Evolutionary conservation across 2,113 vertebrate genomes (phyloP), one percentile per base, ranked within the genome.

Genomic region (Lepisosteus osseus): DNA sequence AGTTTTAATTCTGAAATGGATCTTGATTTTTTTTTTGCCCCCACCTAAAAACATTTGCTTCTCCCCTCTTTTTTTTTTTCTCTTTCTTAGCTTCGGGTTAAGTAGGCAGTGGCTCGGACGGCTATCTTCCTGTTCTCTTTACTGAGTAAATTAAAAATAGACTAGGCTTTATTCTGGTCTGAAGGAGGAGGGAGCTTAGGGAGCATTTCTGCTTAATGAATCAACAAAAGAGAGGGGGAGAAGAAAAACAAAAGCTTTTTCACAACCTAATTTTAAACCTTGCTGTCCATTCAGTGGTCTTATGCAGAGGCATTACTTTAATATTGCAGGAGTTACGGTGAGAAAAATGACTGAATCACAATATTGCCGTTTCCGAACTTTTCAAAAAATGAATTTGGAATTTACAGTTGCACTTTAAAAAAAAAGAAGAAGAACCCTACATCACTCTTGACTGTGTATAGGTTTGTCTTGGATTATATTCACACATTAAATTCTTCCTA

Each of bases 171-270:
- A 51, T 75, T 44, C 62, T 64, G 45, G 68, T 54, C 47, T 68
- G 75, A 15, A 71, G 61, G 68, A 66, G 65, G 41, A 57, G 15
- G 70, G 29, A 54, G 29, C 11, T 61, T 17, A 44, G 29, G 67
- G 14, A 70, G 59, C 69, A 74, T 65, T 56, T 72, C 69, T 55
- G 68, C 54, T 71, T 82, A 83, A 82, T 83, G 79, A 84, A 81
- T 82, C 74, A 77, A 83, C 82, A 86, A 79, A 82, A 78, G 76
- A 69, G 54, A 51, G 45, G 63, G 62, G 65, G 54, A 72, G 65
- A 56, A 64, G 65, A 69, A 80, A 85, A 84, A 81, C 80, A 83
- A 84, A 86, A 81, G 79, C 70, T 76, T 70, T 55, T 67, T 65
- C 72, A 72, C 76, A 74, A 72, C 61, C 72, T 68, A 64, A 67